These are phyloP conservation scores for Loripinus fragilis DNA, from an alignment of 2,888 invertebrate genomes.

Conservation along the genomic window DNA sequence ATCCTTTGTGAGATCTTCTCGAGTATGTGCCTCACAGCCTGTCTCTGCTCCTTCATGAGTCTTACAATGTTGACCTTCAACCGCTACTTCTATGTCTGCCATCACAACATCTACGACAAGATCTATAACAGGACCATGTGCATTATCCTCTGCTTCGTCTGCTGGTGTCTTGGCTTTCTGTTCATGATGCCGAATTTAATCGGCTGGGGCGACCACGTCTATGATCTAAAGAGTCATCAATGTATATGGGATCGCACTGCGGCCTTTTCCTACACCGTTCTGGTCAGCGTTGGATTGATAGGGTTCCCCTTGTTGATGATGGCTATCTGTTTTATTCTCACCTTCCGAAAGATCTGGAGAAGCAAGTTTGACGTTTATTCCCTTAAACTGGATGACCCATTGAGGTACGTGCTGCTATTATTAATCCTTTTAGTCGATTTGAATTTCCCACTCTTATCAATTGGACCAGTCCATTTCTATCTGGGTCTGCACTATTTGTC, in stretches of 20 bases:
- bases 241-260: constrained; percentile 80
- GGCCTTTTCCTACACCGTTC: constrained; percentile 75
- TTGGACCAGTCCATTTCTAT: too few species aligned
- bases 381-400: constrained; percentile 62
- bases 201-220: constrained; percentile 77
- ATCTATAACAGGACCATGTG: constrained; percentile 68
- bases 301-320: constrained; percentile 69
- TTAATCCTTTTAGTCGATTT: too few species aligned
- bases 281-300: constrained; percentile 72
- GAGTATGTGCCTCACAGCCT: constrained; percentile 76
- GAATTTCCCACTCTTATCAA: too few species aligned
- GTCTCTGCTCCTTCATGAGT: constrained; percentile 79
- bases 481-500: too few species aligned
- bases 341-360: constrained; percentile 70
- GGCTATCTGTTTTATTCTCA: constrained; percentile 69
- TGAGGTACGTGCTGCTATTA: constrained; percentile 47
- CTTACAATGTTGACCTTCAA: constrained; percentile 75
- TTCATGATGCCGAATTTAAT: constrained; percentile 76
- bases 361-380: constrained; percentile 70
- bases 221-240: constrained; percentile 76
- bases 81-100: constrained; percentile 72
- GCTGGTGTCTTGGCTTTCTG: constrained; percentile 74
- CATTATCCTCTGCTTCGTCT: constrained; percentile 63
- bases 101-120: constrained; percentile 63
- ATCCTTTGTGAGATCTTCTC: constrained; percentile 74